Base-by-base conservation (phyloP, 2,797 vertebrate genomes). In the Hoplostethus atlanticus region DNA sequence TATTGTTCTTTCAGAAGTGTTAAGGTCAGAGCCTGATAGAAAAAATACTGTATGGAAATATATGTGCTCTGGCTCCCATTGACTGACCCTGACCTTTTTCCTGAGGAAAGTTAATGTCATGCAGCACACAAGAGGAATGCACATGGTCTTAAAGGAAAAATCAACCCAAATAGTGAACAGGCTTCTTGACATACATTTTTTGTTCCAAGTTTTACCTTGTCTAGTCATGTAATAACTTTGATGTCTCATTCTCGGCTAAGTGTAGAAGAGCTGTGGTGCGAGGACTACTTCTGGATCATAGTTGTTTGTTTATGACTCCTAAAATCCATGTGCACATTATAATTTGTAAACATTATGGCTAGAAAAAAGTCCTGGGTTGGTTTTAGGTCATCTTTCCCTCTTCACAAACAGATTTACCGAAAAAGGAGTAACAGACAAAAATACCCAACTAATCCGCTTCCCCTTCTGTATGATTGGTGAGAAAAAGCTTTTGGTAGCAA, bases 21-120 rank as follows among this genome's bases (percentile, higher is more conserved):
- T 87, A 89, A 92, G 90, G 89, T 92, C 90, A 77, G 44, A 54
- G 74, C 48, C 75, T 64, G 83, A 80, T 76, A 77, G 73, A 87
- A 76, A 54, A 73, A 81, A 76, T 83, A 74, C 73, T 66, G 67
- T 74, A 71, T 90, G 85, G 73, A 89, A 90, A 83, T 81, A 36
- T 54, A 71, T 76, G n/a, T n/a, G 51, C 63, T 59, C 44, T 55
- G 54, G 63, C 75, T 81, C 64, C 71, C 71, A 34, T 71, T 69
- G 65, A 50, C 66, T 73, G 44, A 42, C 77, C 84, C 72, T 87
- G 88, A 90, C 84, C 84, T 81, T 84, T 79, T 72, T 40, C 77
- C 73, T 46, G 63, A 57, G 71, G 47, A 60, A 78, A 81, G 64
- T 81, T 81, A 69, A 71, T 83, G 64, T 77, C 62, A 51, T 71